Conservation (phyloP, 92 coral and sea anemone genomes). For the Bergia puertoricense region DNA sequence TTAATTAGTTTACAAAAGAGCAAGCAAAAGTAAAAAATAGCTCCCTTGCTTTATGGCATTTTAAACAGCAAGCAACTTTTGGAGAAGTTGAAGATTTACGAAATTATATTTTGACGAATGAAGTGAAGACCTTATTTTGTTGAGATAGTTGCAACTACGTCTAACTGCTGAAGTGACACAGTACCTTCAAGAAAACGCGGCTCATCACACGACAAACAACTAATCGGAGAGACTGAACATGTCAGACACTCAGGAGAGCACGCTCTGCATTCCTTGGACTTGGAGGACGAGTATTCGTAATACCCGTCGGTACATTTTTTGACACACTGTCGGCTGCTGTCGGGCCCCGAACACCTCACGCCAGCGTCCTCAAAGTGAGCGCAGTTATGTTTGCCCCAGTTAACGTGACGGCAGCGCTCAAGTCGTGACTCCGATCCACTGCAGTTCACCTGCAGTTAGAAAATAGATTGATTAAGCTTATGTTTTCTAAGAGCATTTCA, state of each 20-base stretch:
- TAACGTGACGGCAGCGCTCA: slow-evolving; percentile 2
- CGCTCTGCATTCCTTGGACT: neutral
- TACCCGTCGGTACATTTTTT: slow-evolving; percentile 44
- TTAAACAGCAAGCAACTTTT: too few relatives aligned
- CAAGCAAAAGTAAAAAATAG: too few relatives aligned
- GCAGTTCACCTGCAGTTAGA: slow-evolving; percentile 23
- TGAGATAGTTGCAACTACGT: too few relatives aligned
- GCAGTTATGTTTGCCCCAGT: slow-evolving; percentile 50
- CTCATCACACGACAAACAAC: slow-evolving; percentile 37
- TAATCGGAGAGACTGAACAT: slow-evolving; percentile 17
- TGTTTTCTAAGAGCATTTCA: too few relatives aligned
- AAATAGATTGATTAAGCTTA: neutral
- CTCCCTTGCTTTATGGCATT: too few relatives aligned
- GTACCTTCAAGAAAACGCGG: slow-evolving; percentile 47
- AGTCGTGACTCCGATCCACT: slow-evolving; percentile 29
- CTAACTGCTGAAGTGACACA: too few relatives aligned
- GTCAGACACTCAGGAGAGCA: slow-evolving; percentile 53
- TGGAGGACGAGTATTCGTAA: neutral
- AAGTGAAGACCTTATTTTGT: too few relatives aligned
- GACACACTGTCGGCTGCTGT: slow-evolving; percentile 40
- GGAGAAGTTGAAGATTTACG: too few relatives aligned
- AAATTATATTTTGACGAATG: too few relatives aligned
- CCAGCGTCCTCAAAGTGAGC: slow-evolving; percentile 62
- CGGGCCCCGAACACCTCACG: slow-evolving; percentile 58
- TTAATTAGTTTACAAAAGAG: too few relatives aligned